Base-by-base conservation (phyloP, 2,888 invertebrate species). In the Pristionchus maxplancki region DNA sequence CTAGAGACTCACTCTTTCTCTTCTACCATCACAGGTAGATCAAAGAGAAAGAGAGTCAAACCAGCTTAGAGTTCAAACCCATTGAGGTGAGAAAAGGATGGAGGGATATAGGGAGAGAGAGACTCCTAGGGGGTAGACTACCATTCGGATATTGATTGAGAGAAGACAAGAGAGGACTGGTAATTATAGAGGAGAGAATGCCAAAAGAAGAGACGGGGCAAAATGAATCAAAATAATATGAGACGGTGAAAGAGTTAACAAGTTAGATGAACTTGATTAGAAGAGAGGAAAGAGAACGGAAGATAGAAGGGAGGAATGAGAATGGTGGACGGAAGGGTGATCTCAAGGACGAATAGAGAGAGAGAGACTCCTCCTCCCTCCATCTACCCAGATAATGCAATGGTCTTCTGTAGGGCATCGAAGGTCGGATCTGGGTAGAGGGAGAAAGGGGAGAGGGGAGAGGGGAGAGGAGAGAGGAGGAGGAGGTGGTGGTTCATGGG, bases 361-460 rank as follows among this genome's bases (percentile, higher is more conserved):
- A 13, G 40, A 64, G 40, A 24, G 28, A 34, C 48, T 50, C 48
- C 78, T 15, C 28, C 81, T 13, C 40, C 78, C 40, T 37, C 78
- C 44, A 40, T 44, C 78, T 78, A 31, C 44, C 40, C n/a, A 13
- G 78, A 78, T 78, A 78, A 78, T 78, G 78, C 44, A 44, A 78
- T 78, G 78, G 78, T 78, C 78, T 37, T 78, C 78, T 78, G 78
- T 78, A 48, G 50, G 81, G 81, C 50, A 81, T 81, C 81, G 81
- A 81, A 81, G 81, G 81, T 81, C 81, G 81, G 81, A 81, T 81
- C 81, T 50, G 13, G 11, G 11, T 11, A 37, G 62, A 37, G 84
- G 24, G 62, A 37, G 48, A 28, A 48, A 44, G 34, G 37, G 31
- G 62, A 31, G 40, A 11, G 28, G 28, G 40, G 50, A 31, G 37